These are phyloP conservation scores for Battus philenor DNA, from an alignment of 1,140 invertebrate genomes.

Conservation along the genomic window DNA sequence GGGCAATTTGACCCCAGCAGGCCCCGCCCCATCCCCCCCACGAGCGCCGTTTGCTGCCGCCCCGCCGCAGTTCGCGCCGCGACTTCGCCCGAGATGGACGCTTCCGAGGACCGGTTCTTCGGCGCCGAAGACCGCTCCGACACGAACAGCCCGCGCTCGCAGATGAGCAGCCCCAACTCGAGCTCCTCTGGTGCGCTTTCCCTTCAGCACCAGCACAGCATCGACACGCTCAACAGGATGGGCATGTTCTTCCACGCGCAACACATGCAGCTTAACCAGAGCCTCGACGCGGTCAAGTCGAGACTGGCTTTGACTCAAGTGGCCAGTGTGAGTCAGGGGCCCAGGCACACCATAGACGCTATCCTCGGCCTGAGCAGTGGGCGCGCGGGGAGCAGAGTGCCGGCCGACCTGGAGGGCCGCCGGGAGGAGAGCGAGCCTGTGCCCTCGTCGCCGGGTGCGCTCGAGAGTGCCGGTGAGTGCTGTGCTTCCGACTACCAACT, in stretches of 20 bases:
- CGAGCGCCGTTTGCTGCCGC: conserved; percentile 9
- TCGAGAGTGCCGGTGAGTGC: conserved; percentile 63
- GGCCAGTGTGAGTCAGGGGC: conserved; percentile 52
- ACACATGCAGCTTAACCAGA: conserved; percentile 63
- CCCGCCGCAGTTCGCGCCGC: conserved; percentile 42
- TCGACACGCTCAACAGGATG: conserved; percentile 65
- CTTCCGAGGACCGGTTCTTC: conserved; percentile 53
- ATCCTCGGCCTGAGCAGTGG: conserved; percentile 59
- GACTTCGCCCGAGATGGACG: conserved; percentile 51
- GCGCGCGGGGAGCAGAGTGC: conserved; percentile 40
- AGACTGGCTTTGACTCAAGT: conserved; percentile 57
- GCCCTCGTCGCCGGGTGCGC: conserved; percentile 60
- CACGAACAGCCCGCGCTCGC: conserved; percentile 55
- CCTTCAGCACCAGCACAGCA: conserved; percentile 58
- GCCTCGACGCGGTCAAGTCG: conserved; percentile 59
- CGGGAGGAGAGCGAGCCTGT: conserved; percentile 53
- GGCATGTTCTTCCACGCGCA: conserved; percentile 70
- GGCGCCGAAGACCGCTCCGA: conserved; percentile 53
- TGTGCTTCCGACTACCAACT: too few relatives aligned
- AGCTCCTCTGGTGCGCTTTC: conserved; percentile 47
- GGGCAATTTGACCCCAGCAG: conserved; percentile 50
- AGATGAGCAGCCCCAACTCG: conserved; percentile 59
- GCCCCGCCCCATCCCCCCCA: conserved; percentile 46
- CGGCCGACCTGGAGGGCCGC: conserved; percentile 52
- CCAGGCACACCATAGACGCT: conserved; percentile 66